Conservation (phyloP, 2,888 invertebrate species). For the Caprella mutica region DNA sequence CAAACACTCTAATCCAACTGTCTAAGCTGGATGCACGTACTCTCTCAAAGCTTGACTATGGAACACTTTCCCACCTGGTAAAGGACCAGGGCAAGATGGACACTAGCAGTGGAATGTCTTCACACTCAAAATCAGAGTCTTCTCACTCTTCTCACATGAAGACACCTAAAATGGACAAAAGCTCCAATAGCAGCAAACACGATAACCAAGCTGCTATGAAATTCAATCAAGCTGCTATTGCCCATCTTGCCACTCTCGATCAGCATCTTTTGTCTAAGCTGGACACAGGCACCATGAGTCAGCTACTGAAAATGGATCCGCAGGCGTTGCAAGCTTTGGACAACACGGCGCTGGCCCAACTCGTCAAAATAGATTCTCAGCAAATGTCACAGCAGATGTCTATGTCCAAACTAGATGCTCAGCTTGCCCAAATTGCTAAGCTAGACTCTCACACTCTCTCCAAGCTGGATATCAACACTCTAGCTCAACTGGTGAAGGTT, state of each 20-base stretch:
- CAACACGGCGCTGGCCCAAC: conserved; percentile 9
- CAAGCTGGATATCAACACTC: conserved; percentile 30
- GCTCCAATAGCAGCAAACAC: conserved; percentile 16
- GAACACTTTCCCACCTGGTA: conserved; percentile 26
- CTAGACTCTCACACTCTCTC: conserved; percentile 27
- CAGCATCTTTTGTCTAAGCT: conserved; percentile 10
- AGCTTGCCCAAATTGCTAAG: conserved; percentile 30
- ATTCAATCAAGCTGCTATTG: conserved; percentile 28
- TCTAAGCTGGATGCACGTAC: conserved; percentile 32
- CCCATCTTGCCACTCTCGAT: conserved; percentile 28
- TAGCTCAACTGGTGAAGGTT: conserved; percentile 30
- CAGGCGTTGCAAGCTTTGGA: conserved; percentile 12
- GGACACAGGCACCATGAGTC: conserved; percentile 11
- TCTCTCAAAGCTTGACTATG: conserved; percentile 26
- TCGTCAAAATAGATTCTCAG: conserved; percentile 23
- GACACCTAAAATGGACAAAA: conserved; percentile 28
- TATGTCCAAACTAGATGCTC: conserved; percentile 28
- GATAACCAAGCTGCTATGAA: conserved; percentile 27
- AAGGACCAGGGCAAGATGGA: conserved; percentile 31
- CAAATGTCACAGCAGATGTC: too few species aligned
- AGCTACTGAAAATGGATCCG: conserved; percentile 12
- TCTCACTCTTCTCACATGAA: conserved; percentile 13
- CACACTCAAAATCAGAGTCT: neutral
- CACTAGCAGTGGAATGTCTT: conserved; percentile 2
- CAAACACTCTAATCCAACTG: conserved; percentile 27